phyloP scores from a whole-genome alignment of 1,140 invertebrate species.

The Campodea augens region DNA sequence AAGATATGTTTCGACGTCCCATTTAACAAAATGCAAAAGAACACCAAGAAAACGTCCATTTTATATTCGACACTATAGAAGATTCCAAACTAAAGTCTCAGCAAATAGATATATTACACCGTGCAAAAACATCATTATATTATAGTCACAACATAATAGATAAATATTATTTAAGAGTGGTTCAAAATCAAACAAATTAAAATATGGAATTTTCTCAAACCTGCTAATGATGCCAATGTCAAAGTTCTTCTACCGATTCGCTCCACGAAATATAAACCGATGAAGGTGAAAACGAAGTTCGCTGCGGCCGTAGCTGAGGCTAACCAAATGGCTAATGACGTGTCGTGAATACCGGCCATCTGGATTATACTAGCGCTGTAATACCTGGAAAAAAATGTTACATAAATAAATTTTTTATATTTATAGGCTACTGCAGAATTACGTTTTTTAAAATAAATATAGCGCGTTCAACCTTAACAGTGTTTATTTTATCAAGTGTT shows the following conservation, averaged over 20 bases:
- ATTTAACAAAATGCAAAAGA: too few relatives aligned
- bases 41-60: too few relatives aligned
- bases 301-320: constrained; percentile 31
- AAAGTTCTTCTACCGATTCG: constrained; percentile 34
- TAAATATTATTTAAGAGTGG: neutral
- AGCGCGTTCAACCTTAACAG: neutral
- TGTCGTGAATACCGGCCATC: constrained; percentile 34
- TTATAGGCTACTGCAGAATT: too few relatives aligned
- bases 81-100: too few relatives aligned
- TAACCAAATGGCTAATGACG: constrained; percentile 38
- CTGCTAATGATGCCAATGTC: constrained; percentile 29
- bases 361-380: constrained; percentile 41
- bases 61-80: too few relatives aligned
- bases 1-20: too few relatives aligned
- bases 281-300: constrained; percentile 36
- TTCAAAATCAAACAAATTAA: neutral
- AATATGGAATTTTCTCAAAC: constrained; percentile 16
- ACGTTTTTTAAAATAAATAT: neutral
- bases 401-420: constrained; percentile 4
- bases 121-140: too few relatives aligned
- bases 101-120: too few relatives aligned
- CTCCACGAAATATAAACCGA: constrained; percentile 38
- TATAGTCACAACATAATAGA: too few relatives aligned
- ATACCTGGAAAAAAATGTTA: constrained; percentile 31
- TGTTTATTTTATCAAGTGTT: neutral